These are phyloP conservation scores for Lamellibrachia satsuma DNA, from an alignment of 2,888 invertebrate species.

Conservation along the genomic window DNA sequence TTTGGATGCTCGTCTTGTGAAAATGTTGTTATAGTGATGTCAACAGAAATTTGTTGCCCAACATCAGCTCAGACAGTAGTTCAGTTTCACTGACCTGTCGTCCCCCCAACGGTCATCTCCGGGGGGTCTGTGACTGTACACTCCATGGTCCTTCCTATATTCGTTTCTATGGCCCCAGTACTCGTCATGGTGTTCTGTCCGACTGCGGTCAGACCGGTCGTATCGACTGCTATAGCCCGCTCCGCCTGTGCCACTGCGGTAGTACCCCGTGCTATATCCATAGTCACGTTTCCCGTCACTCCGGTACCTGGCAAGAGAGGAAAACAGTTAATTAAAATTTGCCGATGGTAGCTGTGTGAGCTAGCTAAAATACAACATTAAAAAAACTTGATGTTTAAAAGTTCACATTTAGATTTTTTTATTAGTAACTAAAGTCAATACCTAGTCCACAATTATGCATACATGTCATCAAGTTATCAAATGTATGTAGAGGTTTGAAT, in stretches of 20 bases:
- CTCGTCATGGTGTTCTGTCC: background rate
- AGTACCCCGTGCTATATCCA: background rate
- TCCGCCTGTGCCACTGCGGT: background rate
- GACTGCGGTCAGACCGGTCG: background rate
- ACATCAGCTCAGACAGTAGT: background rate
- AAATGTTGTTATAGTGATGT: too few relatives aligned
- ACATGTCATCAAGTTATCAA: background rate
- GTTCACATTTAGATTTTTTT: too few relatives aligned
- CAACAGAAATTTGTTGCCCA: too few relatives aligned
- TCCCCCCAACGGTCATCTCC: background rate
- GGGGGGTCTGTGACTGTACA: slow-evolving; percentile 5
- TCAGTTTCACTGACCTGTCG: background rate
- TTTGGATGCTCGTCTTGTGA: too few relatives aligned
- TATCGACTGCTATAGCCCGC: background rate
- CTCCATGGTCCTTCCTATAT: background rate
- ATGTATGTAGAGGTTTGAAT: background rate
- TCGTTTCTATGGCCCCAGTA: background rate
- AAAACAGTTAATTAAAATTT: background rate
- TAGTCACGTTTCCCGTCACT: background rate
- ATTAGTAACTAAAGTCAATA: too few relatives aligned
- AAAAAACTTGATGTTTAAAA: too few relatives aligned
- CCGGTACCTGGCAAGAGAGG: background rate
- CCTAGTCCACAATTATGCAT: too few relatives aligned
- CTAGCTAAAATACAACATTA: background rate
- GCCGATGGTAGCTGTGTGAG: background rate